Evolutionary conservation across 2,113 vertebrate species (phyloP).

Genomic region (Vicugna pacos): DNA sequence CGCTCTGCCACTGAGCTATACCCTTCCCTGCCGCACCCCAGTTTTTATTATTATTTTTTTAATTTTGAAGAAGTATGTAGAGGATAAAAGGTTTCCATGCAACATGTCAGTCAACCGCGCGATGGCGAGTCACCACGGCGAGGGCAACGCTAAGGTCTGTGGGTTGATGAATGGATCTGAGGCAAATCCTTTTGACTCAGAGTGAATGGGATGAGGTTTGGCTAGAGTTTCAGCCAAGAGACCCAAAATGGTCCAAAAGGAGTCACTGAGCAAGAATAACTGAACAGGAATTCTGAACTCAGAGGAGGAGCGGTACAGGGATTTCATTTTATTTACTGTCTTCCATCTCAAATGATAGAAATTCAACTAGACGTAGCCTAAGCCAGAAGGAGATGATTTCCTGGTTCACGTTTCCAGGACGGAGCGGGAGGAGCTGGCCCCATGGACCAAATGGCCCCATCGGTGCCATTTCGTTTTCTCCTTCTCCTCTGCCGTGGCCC

Average conservation of each 20-base stretch:
- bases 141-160: rapidly evolving
- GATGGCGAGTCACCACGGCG: rapidly evolving
- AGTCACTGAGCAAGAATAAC: background rate
- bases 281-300: background rate
- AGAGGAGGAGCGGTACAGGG: rapidly evolving
- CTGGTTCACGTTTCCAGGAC: background rate
- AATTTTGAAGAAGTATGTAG: background rate
- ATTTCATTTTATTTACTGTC: too few relatives aligned
- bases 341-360: background rate
- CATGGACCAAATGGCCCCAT: rapidly evolving
- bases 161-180: background rate
- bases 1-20: too few relatives aligned
- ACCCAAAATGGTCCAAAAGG: background rate
- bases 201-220: too few relatives aligned
- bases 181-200: background rate
- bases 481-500: rapidly evolving
- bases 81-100: rapidly evolving
- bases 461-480: rapidly evolving
- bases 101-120: rapidly evolving
- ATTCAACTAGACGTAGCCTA: background rate
- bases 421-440: background rate
- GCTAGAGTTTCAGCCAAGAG: background rate
- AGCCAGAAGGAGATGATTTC: background rate
- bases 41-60: background rate
- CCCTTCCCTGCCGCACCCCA: too few relatives aligned